Evolutionary conservation across 2,113 vertebrate species (phyloP), one percentile per base, ranked within the genome.

Genomic region (Mastomys natalensis): DNA sequence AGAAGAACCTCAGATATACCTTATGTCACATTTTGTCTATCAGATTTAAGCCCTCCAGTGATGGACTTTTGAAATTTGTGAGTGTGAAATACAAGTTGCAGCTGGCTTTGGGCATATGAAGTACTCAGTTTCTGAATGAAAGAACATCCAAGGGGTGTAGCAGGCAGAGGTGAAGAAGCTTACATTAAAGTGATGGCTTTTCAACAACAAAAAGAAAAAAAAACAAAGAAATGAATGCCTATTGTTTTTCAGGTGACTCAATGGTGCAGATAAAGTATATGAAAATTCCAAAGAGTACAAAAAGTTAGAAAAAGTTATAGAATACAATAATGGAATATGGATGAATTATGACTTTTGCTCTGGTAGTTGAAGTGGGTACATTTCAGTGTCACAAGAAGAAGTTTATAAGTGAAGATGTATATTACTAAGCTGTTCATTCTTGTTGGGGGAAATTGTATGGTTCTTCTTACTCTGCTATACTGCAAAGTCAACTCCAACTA

Each of bases 121-220:
- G 80, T 58, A 53, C 74, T 84, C 64, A 73, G 82, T 94, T 77
- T 86, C 6, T 66, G 37, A 51, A 77, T 22, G 51, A 82, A 82
- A 45, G 22, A 48, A 53, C 64, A 70, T 48, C 5, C 6, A 53
- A 91, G 37, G 58, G 7, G 19, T 53, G 15, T 9, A 40, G 55
- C 58, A 29, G 29, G 58, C 37, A 60, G 3, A 74, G 51, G 90
- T 70, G 29, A 84, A 95, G 89, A 53, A 19, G 22, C 89, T 90
- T 16, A 29, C 68, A 97, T 95, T 97, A 96, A 97, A 96, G 12
- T 62, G 62, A 43, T 64, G 64, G 51, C 70, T 91, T 96, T 89
- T 64, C 82, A 43, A 66, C 9, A 81, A 51, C 53, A 58, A 68
- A 73, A 22, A 22, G 21, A 40, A 73, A 40, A 40, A 72, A n/a